phyloP scores from a whole-genome alignment of 2,113 vertebrate genomes.

The Calyptomena viridis region DNA sequence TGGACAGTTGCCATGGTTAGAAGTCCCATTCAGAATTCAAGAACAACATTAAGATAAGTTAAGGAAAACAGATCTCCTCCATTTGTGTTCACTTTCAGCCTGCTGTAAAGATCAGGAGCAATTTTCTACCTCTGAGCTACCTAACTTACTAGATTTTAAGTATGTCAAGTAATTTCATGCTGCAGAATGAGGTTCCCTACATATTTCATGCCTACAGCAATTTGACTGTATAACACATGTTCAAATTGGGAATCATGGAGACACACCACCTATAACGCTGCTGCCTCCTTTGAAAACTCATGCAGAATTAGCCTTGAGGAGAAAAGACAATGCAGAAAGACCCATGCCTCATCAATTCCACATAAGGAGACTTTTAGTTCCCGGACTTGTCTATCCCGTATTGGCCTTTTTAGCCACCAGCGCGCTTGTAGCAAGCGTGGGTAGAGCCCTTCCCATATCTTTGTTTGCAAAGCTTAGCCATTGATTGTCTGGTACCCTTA shows the following conservation, averaged over 20 bases:
- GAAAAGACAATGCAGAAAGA: too few relatives aligned
- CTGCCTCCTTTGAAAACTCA: too few relatives aligned
- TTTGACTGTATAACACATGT: fast-evolving
- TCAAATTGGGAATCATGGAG: too few relatives aligned
- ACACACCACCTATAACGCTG: too few relatives aligned
- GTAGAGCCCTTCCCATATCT: too few relatives aligned
- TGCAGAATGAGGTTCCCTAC: neutral
- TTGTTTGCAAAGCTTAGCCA: too few relatives aligned
- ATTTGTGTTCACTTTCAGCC: neutral
- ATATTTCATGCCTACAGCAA: fast-evolving
- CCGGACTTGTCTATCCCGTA: too few relatives aligned
- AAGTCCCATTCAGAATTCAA: neutral
- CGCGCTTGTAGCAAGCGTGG: too few relatives aligned
- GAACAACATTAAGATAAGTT: neutral
- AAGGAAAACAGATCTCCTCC: neutral
- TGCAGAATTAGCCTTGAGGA: too few relatives aligned
- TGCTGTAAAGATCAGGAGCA: neutral
- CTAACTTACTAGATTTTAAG: neutral
- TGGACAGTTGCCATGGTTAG: neutral
- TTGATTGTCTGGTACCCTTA: neutral
- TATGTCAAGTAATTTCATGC: neutral
- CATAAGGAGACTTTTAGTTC: too few relatives aligned
- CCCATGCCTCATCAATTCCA: too few relatives aligned
- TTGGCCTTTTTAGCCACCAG: too few relatives aligned
- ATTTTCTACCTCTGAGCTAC: neutral